A percentile compares a stretch with the other conserved stretches of the same genome.
Conservation (phyloP, 2,113 vertebrate genomes). For the Hippocampus comes region DNA sequence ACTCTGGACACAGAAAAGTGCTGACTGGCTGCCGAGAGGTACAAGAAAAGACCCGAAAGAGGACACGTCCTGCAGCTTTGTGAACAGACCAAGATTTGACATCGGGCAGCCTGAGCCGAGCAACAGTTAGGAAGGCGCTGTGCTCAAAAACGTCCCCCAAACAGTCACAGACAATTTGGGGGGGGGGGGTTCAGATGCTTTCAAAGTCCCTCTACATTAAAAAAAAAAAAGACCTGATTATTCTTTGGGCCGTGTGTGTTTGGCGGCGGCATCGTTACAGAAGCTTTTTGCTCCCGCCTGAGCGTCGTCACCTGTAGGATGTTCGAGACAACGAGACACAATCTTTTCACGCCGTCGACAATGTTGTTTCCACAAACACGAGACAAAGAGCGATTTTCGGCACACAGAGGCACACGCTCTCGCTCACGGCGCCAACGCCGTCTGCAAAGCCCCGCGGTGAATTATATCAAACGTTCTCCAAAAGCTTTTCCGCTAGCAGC, state of each 20-base stretch:
- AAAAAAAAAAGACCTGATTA: background rate
- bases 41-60: background rate
- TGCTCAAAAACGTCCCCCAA: background rate
- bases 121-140: background rate
- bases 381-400: background rate
- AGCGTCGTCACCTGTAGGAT: background rate
- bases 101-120: too few species aligned
- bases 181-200: too few species aligned
- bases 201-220: too few species aligned
- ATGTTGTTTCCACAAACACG: background rate
- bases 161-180: constrained; percentile 1
- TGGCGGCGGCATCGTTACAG: background rate
- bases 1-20: constrained; percentile 27
- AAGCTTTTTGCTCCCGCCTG: background rate
- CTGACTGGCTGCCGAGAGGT: constrained; percentile 23
- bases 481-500: constrained; percentile 4
- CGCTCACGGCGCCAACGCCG: background rate
- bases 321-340: background rate
- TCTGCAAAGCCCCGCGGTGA: background rate
- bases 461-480: background rate
- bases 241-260: background rate
- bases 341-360: background rate
- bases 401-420: background rate
- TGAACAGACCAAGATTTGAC: too few species aligned
- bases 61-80: too few species aligned